A percentile compares a stretch with the other conserved stretches of the same genome.
These are phyloP conservation scores for Benitochromis conjunctus DNA, from an alignment of 2,113 vertebrate genomes.

Conservation along the genomic window DNA sequence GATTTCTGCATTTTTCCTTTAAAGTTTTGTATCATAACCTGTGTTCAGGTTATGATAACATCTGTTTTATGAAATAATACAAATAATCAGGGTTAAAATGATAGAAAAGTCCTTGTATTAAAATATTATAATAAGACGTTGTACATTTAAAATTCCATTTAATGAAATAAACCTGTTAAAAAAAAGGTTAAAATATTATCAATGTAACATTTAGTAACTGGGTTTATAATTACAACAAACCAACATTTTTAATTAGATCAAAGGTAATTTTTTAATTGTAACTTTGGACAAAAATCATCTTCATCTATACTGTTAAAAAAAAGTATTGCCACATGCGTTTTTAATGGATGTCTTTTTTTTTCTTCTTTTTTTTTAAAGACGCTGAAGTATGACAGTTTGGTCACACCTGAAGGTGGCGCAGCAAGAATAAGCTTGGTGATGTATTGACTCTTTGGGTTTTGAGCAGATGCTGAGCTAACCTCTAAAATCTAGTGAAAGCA, in stretches of 20 bases:
- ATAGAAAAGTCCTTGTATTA: background rate
- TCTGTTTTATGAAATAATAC: background rate
- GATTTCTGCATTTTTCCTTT: background rate
- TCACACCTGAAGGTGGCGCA: background rate
- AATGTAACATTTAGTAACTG: background rate
- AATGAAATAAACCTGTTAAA: background rate
- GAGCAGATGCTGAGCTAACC: background rate
- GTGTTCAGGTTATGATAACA: no score
- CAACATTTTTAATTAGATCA: background rate
- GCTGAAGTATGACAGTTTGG: no score
- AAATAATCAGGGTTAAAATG: background rate
- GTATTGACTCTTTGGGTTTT: background rate
- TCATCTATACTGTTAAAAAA: background rate
- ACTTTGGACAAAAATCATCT: background rate
- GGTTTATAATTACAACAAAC: background rate
- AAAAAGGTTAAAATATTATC: background rate
- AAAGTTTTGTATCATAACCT: no score
- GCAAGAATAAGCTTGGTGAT: background rate
- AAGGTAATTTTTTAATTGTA: background rate
- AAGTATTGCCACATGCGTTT: background rate
- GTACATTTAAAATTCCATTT: background rate
- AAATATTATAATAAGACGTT: background rate
- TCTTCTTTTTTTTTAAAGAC: no score
- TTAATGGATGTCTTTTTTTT: no score
- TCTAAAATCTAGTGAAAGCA: background rate